Conservation (phyloP, 2,113 vertebrate species). For the Calidris pugnax region DNA sequence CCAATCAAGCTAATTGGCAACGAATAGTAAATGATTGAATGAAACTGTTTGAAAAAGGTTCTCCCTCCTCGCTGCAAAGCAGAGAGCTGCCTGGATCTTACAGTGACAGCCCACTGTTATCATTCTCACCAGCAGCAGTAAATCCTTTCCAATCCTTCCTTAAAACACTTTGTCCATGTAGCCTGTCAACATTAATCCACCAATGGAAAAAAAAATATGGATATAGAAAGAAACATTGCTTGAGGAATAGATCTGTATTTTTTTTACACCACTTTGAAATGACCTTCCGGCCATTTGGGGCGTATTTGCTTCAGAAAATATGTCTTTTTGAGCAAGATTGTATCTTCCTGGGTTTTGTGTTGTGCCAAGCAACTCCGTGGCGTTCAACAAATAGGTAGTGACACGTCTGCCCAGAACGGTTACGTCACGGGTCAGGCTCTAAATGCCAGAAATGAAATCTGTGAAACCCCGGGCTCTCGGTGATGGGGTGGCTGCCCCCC, state of each 20-base stretch:
- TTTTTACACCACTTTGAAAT: conserved; percentile 45
- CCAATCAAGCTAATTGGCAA: conserved; percentile 63
- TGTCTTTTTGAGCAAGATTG: neutral
- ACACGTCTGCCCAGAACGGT: neutral
- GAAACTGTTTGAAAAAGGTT: neutral
- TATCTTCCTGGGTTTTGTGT: neutral
- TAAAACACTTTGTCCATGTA: conserved; percentile 64
- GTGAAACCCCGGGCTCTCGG: neutral
- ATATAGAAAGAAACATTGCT: conserved; percentile 46
- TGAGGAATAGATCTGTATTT: conserved; percentile 32
- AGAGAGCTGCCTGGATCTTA: conserved; percentile 13
- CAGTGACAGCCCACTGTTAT: conserved; percentile 46
- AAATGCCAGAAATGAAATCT: conserved; percentile 5
- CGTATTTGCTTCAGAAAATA: conserved; percentile 1
- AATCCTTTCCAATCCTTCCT: conserved; percentile 65
- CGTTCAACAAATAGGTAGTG: neutral
- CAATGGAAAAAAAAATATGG: neutral
- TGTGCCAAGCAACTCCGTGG: conserved; percentile 14
- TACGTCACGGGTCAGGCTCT: conserved; percentile 16
- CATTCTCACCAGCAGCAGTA: conserved; percentile 60
- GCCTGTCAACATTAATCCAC: conserved; percentile 64
- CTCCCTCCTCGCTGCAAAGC: neutral
- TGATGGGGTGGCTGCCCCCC: neutral
- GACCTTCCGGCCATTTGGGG: conserved; percentile 20
- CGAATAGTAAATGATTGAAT: conserved; percentile 39